phyloP scores from a whole-genome alignment of 2,797 vertebrate genomes.

The Paratrypauchen microcephalus region DNA sequence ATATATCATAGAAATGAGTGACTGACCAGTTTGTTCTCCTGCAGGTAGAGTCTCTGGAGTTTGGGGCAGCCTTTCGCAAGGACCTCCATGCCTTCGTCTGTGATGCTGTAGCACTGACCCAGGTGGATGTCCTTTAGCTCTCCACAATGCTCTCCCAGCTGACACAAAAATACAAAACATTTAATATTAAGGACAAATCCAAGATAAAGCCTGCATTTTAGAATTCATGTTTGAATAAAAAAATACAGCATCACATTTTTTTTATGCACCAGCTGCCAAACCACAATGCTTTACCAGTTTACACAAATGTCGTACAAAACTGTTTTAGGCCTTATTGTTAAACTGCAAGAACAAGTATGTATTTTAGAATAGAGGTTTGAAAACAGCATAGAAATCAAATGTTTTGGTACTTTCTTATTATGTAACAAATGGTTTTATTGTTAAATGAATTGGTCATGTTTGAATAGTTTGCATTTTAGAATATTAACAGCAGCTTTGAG shows the following conservation, averaged over 20 bases:
- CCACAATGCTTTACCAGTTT: background rate
- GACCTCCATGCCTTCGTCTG: slow-evolving; percentile 92
- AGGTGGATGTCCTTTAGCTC: slow-evolving; percentile 96
- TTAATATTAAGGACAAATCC: background rate
- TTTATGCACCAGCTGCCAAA: no score
- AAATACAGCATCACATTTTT: no score
- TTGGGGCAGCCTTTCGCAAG: slow-evolving; percentile 93
- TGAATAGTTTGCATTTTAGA: background rate
- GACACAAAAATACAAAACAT: slow-evolving; percentile 4
- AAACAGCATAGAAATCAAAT: no score
- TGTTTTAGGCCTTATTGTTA: no score
- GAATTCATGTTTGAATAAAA: no score
- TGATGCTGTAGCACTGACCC: slow-evolving; percentile 96
- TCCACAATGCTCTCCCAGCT: slow-evolving; percentile 91
- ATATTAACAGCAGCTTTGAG: background rate
- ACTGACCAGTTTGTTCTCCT: slow-evolving; percentile 99
- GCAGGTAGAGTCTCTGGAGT: slow-evolving; percentile 96
- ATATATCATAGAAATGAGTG: slow-evolving; percentile 1
- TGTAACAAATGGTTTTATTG: background rate
- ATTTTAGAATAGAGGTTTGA: no score
- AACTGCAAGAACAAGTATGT: no score
- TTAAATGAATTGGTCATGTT: background rate
- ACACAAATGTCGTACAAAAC: no score
- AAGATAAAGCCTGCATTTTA: background rate
- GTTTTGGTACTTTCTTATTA: no score